Evolutionary conservation across 2,797 vertebrate species (phyloP).

Genomic region (Mus minutoides): DNA sequence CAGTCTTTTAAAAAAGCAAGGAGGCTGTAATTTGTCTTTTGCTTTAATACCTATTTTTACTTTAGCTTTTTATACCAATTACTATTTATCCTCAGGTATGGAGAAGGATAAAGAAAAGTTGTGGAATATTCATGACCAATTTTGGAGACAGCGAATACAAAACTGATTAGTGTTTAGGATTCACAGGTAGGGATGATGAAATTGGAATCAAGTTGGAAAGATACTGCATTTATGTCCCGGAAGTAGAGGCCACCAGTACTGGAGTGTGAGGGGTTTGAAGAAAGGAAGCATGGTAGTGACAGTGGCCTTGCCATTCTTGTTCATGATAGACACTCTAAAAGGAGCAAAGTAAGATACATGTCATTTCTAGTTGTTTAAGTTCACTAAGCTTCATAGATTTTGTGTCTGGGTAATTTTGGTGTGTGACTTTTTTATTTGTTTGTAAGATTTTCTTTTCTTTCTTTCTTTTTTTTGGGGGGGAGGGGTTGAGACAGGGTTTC

Average conservation of each 20-base stretch:
- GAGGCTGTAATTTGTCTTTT: conserved; percentile 43
- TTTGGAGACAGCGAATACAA: conserved; percentile 35
- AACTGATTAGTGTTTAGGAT: conserved; percentile 29
- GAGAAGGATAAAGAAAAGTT: not conserved
- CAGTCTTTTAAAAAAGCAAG: conserved; percentile 20
- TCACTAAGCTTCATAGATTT: not conserved
- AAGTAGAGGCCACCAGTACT: not conserved
- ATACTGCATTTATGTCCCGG: conserved; percentile 55
- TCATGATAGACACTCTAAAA: not conserved
- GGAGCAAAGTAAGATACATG: not conserved
- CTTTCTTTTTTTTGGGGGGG: no score
- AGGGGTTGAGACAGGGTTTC: no score
- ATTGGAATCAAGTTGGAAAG: conserved; percentile 36
- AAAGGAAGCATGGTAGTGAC: not conserved
- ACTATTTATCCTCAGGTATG: conserved; percentile 51
- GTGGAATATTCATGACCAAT: conserved; percentile 7
- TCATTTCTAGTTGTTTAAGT: not conserved
- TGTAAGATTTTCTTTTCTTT: not conserved
- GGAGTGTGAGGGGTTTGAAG: not conserved
- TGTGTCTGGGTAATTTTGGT: not conserved
- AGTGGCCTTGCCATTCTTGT: not conserved
- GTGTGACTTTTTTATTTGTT: not conserved
- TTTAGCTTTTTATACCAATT: conserved; percentile 48
- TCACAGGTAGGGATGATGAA: conserved; percentile 43
- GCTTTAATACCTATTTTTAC: conserved; percentile 22